Conservation (phyloP, 2,113 vertebrate genomes). For the Clinocottus analis region DNA sequence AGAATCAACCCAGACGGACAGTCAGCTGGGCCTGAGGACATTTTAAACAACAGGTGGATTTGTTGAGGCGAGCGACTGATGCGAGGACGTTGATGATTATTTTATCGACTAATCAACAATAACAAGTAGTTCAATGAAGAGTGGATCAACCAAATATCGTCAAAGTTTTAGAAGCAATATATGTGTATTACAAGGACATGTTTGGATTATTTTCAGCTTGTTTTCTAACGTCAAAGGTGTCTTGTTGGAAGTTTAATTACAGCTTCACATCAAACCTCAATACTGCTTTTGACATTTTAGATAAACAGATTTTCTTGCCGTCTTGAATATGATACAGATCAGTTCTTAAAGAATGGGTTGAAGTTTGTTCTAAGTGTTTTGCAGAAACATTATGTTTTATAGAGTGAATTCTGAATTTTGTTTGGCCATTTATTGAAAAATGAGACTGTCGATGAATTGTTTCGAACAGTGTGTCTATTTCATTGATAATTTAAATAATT, state of each 20-base stretch:
- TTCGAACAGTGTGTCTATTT: background rate
- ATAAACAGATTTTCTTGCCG: background rate
- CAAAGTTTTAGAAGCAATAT: background rate
- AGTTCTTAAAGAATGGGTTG: background rate
- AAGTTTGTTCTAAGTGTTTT: too few species aligned
- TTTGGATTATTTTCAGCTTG: background rate
- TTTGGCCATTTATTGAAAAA: background rate
- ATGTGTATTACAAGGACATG: too few species aligned
- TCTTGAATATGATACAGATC: background rate
- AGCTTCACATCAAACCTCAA: background rate
- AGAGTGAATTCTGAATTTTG: background rate
- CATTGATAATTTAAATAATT: background rate
- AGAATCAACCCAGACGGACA: background rate
- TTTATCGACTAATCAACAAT: background rate
- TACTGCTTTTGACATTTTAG: background rate
- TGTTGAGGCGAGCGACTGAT: too few species aligned
- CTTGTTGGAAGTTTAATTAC: background rate
- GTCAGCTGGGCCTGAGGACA: background rate
- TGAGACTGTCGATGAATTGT: background rate
- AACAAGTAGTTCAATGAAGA: background rate
- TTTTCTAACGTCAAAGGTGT: background rate
- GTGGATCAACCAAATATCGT: background rate
- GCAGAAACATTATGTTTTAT: background rate
- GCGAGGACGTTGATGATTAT: background rate
- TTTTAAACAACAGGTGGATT: background rate